phyloP scores from a whole-genome alignment of 2,888 invertebrate genomes.

The Hermaeophaga mercurialis region DNA sequence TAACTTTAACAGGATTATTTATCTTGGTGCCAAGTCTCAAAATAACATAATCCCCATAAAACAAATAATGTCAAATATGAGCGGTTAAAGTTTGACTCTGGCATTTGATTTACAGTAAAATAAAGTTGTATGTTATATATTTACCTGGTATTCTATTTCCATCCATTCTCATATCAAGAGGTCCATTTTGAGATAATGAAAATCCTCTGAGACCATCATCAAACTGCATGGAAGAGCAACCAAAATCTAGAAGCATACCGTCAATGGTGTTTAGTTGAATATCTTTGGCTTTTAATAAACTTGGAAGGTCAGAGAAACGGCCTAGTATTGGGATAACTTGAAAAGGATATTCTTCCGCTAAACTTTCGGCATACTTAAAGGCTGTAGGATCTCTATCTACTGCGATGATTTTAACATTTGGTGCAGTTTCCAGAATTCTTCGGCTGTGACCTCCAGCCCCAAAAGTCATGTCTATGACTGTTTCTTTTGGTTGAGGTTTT shows the following conservation, averaged over 20 bases:
- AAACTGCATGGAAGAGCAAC: conserved; percentile 95
- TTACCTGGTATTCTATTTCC: conserved; percentile 69
- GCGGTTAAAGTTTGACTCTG: no score
- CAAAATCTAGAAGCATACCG: conserved; percentile 90
- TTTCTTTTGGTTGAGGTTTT: conserved; percentile 69
- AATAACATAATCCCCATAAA: no score
- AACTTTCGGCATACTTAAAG: conserved; percentile 67
- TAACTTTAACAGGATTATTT: no score
- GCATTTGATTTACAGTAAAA: no score
- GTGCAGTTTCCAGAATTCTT: conserved; percentile 69
- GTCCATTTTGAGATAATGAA: conserved; percentile 81
- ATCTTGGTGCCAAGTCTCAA: no score
- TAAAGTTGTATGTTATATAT: no score
- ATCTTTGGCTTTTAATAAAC: conserved; percentile 64
- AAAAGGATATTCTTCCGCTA: conserved; percentile 71
- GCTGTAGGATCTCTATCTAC: conserved; percentile 90
- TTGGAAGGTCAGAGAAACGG: conserved; percentile 84
- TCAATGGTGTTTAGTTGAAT: conserved; percentile 75
- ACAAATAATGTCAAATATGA: no score
- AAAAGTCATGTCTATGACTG: conserved; percentile 93
- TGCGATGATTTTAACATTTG: conserved; percentile 73
- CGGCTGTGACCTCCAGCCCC: conserved; percentile 91
- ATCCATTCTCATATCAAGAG: conserved; percentile 97
- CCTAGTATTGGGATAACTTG: conserved; percentile 82
- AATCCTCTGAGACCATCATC: conserved; percentile 84